Evolutionary conservation across 1,140 invertebrate species (phyloP).

Genomic region (Agrypnia vestita): DNA sequence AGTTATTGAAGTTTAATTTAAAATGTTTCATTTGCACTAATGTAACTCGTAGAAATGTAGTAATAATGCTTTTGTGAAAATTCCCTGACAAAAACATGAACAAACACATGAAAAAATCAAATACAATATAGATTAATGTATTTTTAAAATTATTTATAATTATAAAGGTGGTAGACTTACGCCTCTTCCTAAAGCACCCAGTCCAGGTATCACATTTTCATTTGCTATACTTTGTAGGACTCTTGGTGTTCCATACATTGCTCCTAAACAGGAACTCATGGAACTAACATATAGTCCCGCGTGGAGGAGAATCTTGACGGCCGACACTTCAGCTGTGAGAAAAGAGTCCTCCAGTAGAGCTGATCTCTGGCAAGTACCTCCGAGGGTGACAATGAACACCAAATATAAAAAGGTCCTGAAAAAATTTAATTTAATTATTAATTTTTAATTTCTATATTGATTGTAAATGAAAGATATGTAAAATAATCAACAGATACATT

Average conservation of each 20-base stretch:
- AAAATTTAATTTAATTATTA: slow-evolving; percentile 58
- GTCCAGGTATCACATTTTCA: slow-evolving; percentile 94
- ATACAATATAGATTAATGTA: no score
- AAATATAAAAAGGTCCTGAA: slow-evolving; percentile 92
- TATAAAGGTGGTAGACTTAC: slow-evolving; percentile 74
- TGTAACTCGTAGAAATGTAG: no score
- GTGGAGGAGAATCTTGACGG: slow-evolving; percentile 85
- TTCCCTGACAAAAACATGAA: no score
- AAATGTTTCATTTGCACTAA: no score
- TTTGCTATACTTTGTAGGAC: slow-evolving; percentile 96
- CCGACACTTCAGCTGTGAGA: slow-evolving; percentile 92
- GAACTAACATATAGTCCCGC: slow-evolving; percentile 96
- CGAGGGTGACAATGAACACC: slow-evolving; percentile 91
- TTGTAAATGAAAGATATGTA: no score
- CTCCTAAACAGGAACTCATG: slow-evolving; percentile 94
- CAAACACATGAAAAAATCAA: no score
- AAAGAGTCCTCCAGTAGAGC: slow-evolving; percentile 88
- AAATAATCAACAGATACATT: no score
- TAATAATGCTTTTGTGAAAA: no score
- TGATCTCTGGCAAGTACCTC: slow-evolving; percentile 86
- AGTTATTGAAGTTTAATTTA: no score
- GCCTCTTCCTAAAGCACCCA: slow-evolving; percentile 89
- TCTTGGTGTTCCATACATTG: slow-evolving; percentile 95
- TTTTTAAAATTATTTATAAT: no score
- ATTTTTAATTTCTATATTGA: no score